Conservation (phyloP, 2,113 vertebrate species). For the Oreochromis spilurus region DNA sequence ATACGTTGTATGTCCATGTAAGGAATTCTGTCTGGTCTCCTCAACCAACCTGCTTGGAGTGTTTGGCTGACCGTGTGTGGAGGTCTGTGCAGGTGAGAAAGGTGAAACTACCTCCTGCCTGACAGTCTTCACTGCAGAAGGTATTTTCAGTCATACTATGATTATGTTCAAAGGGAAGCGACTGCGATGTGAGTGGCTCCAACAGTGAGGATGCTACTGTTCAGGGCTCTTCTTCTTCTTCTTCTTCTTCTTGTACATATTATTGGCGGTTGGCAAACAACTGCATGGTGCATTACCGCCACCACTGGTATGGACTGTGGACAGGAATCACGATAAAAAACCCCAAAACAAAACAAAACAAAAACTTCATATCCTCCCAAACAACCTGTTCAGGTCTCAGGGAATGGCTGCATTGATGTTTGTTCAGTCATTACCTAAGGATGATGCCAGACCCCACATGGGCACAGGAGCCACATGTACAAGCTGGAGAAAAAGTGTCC, state of each 20-base stretch:
- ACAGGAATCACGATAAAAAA: too few relatives aligned
- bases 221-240: neutral
- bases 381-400: neutral
- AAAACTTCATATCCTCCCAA: too few relatives aligned
- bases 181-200: neutral
- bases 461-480: neutral
- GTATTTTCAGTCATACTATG: neutral
- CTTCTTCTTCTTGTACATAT: too few relatives aligned
- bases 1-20: neutral
- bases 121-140: neutral
- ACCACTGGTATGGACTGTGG: too few relatives aligned
- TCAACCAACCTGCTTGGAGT: neutral
- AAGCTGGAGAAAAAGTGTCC: neutral
- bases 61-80: neutral
- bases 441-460: neutral
- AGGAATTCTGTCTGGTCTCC: neutral
- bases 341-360: too few relatives aligned
- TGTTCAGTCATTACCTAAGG: neutral
- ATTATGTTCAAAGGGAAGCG: neutral
- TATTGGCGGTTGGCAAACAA: too few relatives aligned
- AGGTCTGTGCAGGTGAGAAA: neutral
- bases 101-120: fast-evolving
- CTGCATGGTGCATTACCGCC: too few relatives aligned
- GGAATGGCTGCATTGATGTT: neutral
- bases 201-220: neutral